Percentiles rank a stretch among this genome's conserved stretches.
Conservation (phyloP, 2,797 vertebrate genomes). For the Varecia variegata region DNA sequence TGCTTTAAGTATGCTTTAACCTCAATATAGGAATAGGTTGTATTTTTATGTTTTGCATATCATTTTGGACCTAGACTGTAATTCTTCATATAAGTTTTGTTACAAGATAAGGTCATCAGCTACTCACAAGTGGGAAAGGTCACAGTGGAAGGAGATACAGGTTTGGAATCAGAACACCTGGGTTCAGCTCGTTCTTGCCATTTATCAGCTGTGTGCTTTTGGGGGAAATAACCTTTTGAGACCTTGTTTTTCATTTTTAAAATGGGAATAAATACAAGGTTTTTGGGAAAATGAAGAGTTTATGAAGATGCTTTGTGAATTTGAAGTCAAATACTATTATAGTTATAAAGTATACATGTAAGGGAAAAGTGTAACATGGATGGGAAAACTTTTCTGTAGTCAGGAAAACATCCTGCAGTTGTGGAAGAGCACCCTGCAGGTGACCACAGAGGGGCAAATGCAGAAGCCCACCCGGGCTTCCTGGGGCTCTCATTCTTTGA, state of each 20-base stretch:
- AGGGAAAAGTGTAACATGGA: not conserved
- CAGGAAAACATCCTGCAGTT: not conserved
- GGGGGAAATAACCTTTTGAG: not conserved
- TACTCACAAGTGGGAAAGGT: not conserved
- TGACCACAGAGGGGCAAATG: not conserved
- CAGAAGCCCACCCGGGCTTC: not conserved
- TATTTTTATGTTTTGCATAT: constrained; percentile 1
- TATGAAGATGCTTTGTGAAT: not conserved
- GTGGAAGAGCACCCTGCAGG: no score
- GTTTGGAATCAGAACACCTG: not conserved
- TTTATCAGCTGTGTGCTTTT: not conserved
- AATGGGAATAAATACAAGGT: not conserved
- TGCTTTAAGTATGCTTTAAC: not conserved
- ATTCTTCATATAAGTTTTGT: not conserved
- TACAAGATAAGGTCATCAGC: not conserved
- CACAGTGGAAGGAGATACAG: not conserved
- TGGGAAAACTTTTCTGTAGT: not conserved
- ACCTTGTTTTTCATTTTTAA: not conserved
- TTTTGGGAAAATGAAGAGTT: not conserved
- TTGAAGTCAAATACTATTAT: not conserved
- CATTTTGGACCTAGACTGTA: not conserved
- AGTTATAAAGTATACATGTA: rapidly evolving
- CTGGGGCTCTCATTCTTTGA: not conserved
- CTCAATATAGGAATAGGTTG: not conserved
- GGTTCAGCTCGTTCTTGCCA: not conserved